These are phyloP conservation scores for Sialis lutaria DNA, from an alignment of 2,888 invertebrate species.

Conservation along the genomic window DNA sequence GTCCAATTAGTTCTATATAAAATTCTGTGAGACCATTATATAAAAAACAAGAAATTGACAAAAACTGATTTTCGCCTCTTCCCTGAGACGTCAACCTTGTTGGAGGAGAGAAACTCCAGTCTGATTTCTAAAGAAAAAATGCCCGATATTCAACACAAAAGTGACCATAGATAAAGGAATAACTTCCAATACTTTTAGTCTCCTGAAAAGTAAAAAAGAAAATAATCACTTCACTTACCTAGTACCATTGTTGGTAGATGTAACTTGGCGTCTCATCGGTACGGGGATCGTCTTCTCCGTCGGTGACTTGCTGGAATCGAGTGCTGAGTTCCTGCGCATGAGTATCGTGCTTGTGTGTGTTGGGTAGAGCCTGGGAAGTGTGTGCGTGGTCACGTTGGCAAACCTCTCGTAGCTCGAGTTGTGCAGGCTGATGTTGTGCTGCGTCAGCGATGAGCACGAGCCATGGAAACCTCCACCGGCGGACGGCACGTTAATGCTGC, in stretches of 20 bases:
- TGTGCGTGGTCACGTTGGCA: constrained; percentile 15
- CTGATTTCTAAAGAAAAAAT: no score
- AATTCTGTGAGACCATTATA: no score
- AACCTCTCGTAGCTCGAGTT: constrained; percentile 6
- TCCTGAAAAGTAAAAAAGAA: neutral
- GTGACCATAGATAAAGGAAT: no score
- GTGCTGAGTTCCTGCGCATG: constrained; percentile 34
- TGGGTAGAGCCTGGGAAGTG: constrained; percentile 28
- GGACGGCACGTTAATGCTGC: constrained; percentile 18
- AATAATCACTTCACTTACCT: constrained; percentile 14
- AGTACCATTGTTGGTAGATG: constrained; percentile 19
- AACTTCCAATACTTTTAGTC: neutral
- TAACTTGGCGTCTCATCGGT: constrained; percentile 12
- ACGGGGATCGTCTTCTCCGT: constrained; percentile 13
- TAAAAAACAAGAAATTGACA: no score
- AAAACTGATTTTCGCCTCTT: no score
- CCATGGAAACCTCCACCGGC: constrained; percentile 5
- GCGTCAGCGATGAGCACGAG: constrained; percentile 5
- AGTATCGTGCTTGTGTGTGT: constrained; percentile 36
- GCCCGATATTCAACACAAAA: no score
- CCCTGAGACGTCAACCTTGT: no score
- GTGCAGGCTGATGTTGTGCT: constrained; percentile 5
- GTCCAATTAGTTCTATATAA: no score
- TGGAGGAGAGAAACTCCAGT: no score
- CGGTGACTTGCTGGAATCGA: constrained; percentile 14